A percentile compares a stretch with the other conserved stretches of the same genome.
phyloP scores from a whole-genome alignment of 1,140 invertebrate genomes.

The Drosophila kikkawai region DNA sequence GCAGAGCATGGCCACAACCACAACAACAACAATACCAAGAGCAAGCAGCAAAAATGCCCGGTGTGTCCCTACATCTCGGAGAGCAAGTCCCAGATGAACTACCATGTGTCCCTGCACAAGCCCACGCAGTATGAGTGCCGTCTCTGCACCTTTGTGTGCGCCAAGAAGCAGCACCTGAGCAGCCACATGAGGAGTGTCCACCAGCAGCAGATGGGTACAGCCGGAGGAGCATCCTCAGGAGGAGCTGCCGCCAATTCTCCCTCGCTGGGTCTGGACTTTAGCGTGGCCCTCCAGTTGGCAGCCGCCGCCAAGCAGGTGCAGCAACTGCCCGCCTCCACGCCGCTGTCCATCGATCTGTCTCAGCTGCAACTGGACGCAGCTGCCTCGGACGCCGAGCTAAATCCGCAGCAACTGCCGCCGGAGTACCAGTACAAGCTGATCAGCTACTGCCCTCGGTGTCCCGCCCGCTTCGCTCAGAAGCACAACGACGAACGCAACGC shows the following conservation, averaged over 20 bases:
- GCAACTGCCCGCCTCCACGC: constrained; percentile 45
- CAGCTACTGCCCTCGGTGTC: constrained; percentile 89
- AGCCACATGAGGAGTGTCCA: constrained; percentile 88
- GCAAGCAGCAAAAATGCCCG: constrained; percentile 88
- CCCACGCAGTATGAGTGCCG: constrained; percentile 91
- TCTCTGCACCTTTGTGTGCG: constrained; percentile 93
- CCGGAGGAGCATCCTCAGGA: constrained; percentile 3
- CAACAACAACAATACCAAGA: constrained; percentile 69
- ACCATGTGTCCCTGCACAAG: constrained; percentile 94
- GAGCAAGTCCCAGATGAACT: constrained; percentile 93
- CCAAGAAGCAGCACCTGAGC: constrained; percentile 91
- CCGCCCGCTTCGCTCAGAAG: constrained; percentile 88
- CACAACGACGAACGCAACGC: constrained; percentile 86
- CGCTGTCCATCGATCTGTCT: constrained; percentile 61
- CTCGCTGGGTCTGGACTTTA: constrained; percentile 83
- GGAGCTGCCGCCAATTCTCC: background rate
- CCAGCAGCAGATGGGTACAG: constrained; percentile 58
- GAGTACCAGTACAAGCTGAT: constrained; percentile 83
- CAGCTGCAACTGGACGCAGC: constrained; percentile 53
- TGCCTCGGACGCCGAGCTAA: constrained; percentile 30
- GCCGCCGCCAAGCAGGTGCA: constrained; percentile 84
- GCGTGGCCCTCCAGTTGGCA: constrained; percentile 67
- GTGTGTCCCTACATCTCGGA: constrained; percentile 93
- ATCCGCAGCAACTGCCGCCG: constrained; percentile 61
- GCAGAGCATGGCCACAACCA: constrained; percentile 27